Evolutionary conservation across 2,113 vertebrate species (phyloP), one percentile per base, ranked within the genome.

Genomic region (Mus pahari): DNA sequence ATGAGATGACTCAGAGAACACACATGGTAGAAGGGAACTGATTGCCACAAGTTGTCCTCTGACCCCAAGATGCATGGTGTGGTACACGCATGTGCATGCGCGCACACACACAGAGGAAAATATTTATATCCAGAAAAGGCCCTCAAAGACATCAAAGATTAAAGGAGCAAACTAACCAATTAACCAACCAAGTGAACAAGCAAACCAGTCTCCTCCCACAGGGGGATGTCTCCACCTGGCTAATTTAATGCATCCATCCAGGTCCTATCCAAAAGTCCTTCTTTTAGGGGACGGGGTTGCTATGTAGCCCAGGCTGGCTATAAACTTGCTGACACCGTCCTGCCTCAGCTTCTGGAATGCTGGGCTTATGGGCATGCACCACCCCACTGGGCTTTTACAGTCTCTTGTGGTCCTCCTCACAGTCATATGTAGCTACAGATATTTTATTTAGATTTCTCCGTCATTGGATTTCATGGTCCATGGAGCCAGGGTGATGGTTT

Each of bases 51-150:
- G 62, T 5, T 86, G 64, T n/a, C 42, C 83, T 70, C 83, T 86
- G 83, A n/a, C 31, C 31, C 28, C 20, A 33, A 68, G 12, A 68
- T 70, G 45, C 33, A 36, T 68, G 42, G 19, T 33, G 66, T 50
- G 62, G 5, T 1, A 14, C 11, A n/a, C 70, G 19, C 5, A 78
- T 7, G 5, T 9, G 39, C 5, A 7, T 1, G 4, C 16, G 5
- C 33, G 26, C 24, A 28, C n/a, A 82, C 79, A 39, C 79, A 82
- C 79, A 83, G 11, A n/a, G 36, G 22, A 66, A 48, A 86, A 45
- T 58, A 81, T 50, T 20, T 50, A 70, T 48, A 50, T 11, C 45
- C 33, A 96, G 71, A 92, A 64, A 78, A 50, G 20, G 5, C 42
- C 19, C 53, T 58, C 22, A 83, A 92, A 78, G 1, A 13, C 17